phyloP scores from a whole-genome alignment of 2,113 vertebrate species.

The Hippocampus zosterae region DNA sequence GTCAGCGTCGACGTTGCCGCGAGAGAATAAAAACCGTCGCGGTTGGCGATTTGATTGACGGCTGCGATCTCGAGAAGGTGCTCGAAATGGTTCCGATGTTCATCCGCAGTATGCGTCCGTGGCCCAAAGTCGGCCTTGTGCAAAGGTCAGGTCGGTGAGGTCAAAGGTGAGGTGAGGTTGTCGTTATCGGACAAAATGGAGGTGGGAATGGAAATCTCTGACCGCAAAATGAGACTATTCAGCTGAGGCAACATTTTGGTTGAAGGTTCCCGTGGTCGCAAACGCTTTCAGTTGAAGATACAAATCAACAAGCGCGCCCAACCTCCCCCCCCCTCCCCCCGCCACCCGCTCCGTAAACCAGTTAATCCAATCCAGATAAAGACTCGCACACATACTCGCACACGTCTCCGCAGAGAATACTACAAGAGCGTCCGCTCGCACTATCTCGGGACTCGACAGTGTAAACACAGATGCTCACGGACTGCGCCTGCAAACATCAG shows the following conservation, averaged over 20 bases:
- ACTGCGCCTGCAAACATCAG: conserved; percentile 16
- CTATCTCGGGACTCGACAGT: conserved; percentile 26
- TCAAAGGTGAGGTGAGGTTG: neutral
- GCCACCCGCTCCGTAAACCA: conserved; percentile 15
- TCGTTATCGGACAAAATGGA: no score
- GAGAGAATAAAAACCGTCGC: neutral
- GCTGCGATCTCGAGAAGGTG: neutral
- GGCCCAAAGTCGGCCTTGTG: conserved; percentile 3
- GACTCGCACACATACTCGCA: conserved; percentile 10
- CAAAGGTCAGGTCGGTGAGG: conserved; percentile 11
- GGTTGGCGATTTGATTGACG: neutral
- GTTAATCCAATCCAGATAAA: conserved; percentile 9
- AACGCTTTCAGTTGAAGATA: neutral
- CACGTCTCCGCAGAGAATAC: conserved; percentile 18
- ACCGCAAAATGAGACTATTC: no score
- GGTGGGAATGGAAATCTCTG: no score
- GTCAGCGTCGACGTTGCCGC: conserved; percentile 20
- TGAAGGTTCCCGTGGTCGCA: no score
- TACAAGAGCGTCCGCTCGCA: conserved; percentile 38
- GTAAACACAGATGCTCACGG: conserved; percentile 44
- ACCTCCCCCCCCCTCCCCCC: neutral
- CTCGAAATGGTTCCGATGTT: neutral
- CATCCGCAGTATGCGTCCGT: neutral
- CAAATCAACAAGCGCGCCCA: neutral
- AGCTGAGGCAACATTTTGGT: no score